Base-by-base conservation (phyloP, 2,113 vertebrate species). In the Thamnophis sirtalis region DNA sequence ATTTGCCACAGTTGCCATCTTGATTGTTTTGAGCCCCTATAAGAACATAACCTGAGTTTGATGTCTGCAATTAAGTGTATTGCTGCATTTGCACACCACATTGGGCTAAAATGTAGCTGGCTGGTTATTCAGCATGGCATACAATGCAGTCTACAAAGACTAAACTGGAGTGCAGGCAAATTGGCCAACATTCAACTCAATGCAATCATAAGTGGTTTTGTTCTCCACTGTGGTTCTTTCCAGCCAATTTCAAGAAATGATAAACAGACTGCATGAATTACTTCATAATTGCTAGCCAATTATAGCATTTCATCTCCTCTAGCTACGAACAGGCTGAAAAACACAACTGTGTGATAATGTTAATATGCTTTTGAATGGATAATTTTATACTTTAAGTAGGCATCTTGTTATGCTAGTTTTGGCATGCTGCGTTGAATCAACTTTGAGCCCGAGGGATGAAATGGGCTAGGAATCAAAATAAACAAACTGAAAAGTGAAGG, bases 301-400 rank as follows among this genome's bases (percentile, higher is more conserved):
- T 58, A 86, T 84, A 43, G 19, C 38, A 91, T 28, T 60, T 33
- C 38, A 58, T 90, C 22, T 85, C 13, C 9, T 54, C 53, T 85
- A 26, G 38, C 28, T 49, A 56, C 11, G 19, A 91, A 84, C 53
- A 91, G 24, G 24, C 24, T 50, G 54, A 11, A 38, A 48, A 56
- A 56, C 28, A 56, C 26, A 91, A 91, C 24, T 21, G 80, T 48
- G n/a, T n/a, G 17, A 86, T 91, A 19, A 49, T 50, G 56, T 60
- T 91, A 91, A 91, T 86, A 26, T 58, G 54, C 38, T 91, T 87
- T 63, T 51, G 85, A 87, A 86, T 22, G 60, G 55, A 86, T 51
- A 86, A 91, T 63, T 91, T 91, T 91, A 86, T 63, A 63, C 56
- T 91, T 87, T 87, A 91, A 91, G 86, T 91, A 58, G n/a, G 28